A percentile compares a stretch with the other conserved stretches of the same genome.
These are phyloP conservation scores for Heliconius himera DNA, from an alignment of 1,140 invertebrate genomes.

Conservation along the genomic window DNA sequence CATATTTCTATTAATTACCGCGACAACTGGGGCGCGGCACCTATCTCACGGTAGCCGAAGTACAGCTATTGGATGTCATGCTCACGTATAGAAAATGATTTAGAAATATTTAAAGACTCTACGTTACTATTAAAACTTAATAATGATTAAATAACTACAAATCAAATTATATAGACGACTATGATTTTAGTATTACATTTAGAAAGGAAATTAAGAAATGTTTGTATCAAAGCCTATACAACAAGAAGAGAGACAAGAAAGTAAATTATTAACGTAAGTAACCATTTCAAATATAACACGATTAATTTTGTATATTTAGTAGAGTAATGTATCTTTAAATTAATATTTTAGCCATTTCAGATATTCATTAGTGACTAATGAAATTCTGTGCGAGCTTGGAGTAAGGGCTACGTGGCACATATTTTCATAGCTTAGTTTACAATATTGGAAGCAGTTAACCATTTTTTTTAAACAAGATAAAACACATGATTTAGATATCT, in stretches of 20 bases:
- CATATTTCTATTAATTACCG: constrained; percentile 69
- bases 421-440: background rate
- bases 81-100: constrained; percentile 11
- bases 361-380: constrained; percentile 39
- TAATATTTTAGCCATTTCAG: constrained; percentile 15
- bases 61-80: constrained; percentile 22
- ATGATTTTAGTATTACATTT: too few relatives aligned
- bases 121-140: background rate
- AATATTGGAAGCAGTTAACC: too few relatives aligned
- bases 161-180: background rate
- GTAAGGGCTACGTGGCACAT: background rate
- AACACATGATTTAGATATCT: too few relatives aligned
- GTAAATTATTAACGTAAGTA: background rate
- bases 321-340: constrained; percentile 10
- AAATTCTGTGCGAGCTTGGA: constrained; percentile 19
- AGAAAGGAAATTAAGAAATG: too few relatives aligned
- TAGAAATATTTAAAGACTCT: background rate
- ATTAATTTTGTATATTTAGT: background rate
- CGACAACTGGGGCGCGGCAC: constrained; percentile 58
- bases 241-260: too few relatives aligned
- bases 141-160: background rate
- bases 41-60: constrained; percentile 48
- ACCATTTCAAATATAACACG: background rate
- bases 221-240: too few relatives aligned
- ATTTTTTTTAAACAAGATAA: too few relatives aligned